These are phyloP conservation scores for Parnassius glacialis DNA, from an alignment of 2,888 invertebrate species.

Conservation along the genomic window DNA sequence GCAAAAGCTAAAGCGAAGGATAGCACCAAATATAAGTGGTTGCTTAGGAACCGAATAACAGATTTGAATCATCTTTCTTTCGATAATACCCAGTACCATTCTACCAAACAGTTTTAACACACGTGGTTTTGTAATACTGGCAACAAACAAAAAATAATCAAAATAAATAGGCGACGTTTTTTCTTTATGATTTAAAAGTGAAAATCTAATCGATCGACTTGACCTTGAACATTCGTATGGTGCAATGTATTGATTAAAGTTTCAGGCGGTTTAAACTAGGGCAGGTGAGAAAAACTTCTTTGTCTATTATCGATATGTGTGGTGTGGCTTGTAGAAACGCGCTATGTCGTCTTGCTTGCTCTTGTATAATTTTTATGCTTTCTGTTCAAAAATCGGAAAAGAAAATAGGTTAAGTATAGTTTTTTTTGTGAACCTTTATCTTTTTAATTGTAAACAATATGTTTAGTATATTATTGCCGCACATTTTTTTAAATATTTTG, in stretches of 20 bases:
- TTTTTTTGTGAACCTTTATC: too few relatives aligned
- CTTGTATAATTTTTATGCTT: conserved; percentile 1
- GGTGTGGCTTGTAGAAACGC: neutral
- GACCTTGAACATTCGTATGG: conserved; percentile 56
- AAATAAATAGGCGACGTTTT: neutral
- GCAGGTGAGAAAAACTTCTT: conserved; percentile 45
- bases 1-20: conserved; percentile 8
- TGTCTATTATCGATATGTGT: conserved; percentile 34
- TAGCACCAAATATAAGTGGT: conserved; percentile 38
- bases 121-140: conserved; percentile 39
- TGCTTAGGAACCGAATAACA: conserved; percentile 65
- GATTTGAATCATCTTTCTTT: conserved; percentile 38
- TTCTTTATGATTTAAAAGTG: conserved; percentile 35
- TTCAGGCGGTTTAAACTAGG: conserved; percentile 44
- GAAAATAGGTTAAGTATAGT: too few relatives aligned
- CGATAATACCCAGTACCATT: conserved; percentile 41
- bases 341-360: conserved; percentile 5
- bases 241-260: conserved; percentile 59
- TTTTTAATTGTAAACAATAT: too few relatives aligned
- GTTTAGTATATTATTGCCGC: too few relatives aligned
- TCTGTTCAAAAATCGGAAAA: neutral
- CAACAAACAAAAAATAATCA: neutral
- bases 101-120: conserved; percentile 37
- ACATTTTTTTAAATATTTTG: too few relatives aligned
- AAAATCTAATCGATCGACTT: conserved; percentile 37